Percentiles rank a stretch among this genome's conserved stretches.
These are phyloP conservation scores for Aulostomus chinensis DNA, from an alignment of 2,797 vertebrate genomes.

Conservation along the genomic window DNA sequence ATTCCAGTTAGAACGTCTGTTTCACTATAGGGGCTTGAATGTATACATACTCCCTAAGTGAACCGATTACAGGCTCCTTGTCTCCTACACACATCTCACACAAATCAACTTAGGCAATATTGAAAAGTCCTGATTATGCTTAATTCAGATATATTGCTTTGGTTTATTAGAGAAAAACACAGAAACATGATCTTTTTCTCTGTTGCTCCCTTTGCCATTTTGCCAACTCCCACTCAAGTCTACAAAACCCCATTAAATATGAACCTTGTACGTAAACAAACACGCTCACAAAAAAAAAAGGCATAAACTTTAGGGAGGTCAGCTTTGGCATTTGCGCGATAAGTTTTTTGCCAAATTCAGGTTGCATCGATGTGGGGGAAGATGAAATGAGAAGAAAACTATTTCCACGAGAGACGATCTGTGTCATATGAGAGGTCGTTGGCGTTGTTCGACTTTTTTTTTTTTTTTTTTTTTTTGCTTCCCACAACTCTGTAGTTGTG, in stretches of 20 bases:
- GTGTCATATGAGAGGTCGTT: slow-evolving; percentile 49
- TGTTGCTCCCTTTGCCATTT: slow-evolving; percentile 72
- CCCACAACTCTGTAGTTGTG: slow-evolving; percentile 63
- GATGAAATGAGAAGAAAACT: slow-evolving; percentile 46
- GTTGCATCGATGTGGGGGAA: slow-evolving; percentile 73
- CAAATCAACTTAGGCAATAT: slow-evolving; percentile 81
- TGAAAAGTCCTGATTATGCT: slow-evolving; percentile 70
- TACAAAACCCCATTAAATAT: slow-evolving; percentile 72
- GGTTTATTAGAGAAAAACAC: slow-evolving; percentile 78
- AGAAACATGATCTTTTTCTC: slow-evolving; percentile 78
- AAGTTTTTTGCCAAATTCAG: slow-evolving; percentile 72
- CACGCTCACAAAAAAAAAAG: slow-evolving; percentile 19
- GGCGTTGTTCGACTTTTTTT: slow-evolving; percentile 60
- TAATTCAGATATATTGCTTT: slow-evolving; percentile 85
- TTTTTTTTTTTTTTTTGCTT: too few relatives aligned
- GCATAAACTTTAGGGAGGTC: slow-evolving; percentile 69
- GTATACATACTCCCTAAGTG: slow-evolving; percentile 59
- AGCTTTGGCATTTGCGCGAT: slow-evolving; percentile 71
- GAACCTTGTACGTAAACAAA: slow-evolving; percentile 47
- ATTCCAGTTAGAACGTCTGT: slow-evolving; percentile 52
- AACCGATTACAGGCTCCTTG: slow-evolving; percentile 51
- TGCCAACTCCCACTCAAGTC: slow-evolving; percentile 73
- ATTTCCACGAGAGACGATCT: slow-evolving; percentile 44
- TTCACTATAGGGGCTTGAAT: slow-evolving; percentile 57
- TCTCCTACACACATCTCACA: slow-evolving; percentile 71